These are phyloP conservation scores for Lepidostoma basale DNA, from an alignment of 1,140 invertebrate species.

Conservation along the genomic window DNA sequence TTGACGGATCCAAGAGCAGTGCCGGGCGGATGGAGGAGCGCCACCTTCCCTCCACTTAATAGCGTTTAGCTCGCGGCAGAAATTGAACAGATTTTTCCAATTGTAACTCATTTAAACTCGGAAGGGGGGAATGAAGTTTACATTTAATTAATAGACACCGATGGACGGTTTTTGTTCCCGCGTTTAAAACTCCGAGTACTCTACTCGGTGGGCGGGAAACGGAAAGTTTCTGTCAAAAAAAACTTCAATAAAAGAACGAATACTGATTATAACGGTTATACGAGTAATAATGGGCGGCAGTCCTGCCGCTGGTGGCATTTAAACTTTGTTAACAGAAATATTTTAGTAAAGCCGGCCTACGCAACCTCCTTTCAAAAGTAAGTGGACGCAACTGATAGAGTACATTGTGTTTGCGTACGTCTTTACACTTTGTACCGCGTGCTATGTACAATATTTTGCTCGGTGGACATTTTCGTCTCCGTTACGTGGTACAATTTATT, in stretches of 20 bases:
- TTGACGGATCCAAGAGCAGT: no score
- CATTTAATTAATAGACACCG: conserved; percentile 33
- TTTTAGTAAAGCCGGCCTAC: no score
- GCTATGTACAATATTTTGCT: no score
- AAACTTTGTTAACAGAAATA: no score
- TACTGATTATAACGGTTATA: neutral
- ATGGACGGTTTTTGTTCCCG: conserved; percentile 15
- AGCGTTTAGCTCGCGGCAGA: neutral
- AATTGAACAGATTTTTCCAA: conserved; percentile 35
- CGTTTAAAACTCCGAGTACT: neutral
- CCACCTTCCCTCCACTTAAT: neutral
- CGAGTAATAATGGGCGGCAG: no score
- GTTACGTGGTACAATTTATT: no score
- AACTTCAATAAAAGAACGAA: neutral
- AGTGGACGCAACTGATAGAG: no score
- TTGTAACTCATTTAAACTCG: conserved; percentile 32
- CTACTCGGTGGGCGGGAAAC: neutral
- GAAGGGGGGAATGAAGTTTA: conserved; percentile 25
- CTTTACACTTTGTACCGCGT: no score
- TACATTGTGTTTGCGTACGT: no score
- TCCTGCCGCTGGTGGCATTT: no score
- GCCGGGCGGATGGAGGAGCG: neutral
- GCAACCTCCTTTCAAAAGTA: no score
- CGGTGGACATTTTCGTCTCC: no score
- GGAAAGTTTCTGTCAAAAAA: conserved; percentile 11